phyloP scores from a whole-genome alignment of 1,140 invertebrate species.

The Plodia interpunctella region DNA sequence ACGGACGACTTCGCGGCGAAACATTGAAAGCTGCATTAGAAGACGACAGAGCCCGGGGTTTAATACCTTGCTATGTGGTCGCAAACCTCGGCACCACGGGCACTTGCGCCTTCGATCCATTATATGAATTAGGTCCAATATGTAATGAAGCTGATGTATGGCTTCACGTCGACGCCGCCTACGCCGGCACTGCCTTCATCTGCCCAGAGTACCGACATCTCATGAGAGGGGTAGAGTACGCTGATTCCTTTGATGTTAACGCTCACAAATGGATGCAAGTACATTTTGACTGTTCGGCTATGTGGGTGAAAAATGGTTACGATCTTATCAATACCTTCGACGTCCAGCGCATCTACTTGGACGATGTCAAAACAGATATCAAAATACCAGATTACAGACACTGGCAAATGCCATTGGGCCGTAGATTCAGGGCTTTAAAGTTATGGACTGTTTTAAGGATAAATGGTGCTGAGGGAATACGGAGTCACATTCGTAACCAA shows the following conservation, averaged over 20 bases:
- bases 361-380: slow-evolving; percentile 81
- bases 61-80: slow-evolving; percentile 89
- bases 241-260: slow-evolving; percentile 94
- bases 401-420: slow-evolving; percentile 95
- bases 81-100: slow-evolving; percentile 95
- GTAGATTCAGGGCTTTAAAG: slow-evolving; percentile 94
- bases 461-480: slow-evolving; percentile 89
- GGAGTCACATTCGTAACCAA: slow-evolving; percentile 86
- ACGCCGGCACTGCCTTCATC: slow-evolving; percentile 91
- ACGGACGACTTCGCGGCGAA: slow-evolving; percentile 85
- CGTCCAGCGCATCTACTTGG: slow-evolving; percentile 94
- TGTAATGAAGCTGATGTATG: slow-evolving; percentile 87
- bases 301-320: slow-evolving; percentile 91
- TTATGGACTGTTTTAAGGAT: slow-evolving; percentile 95
- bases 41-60: slow-evolving; percentile 83
- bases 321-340: slow-evolving; percentile 91
- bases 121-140: slow-evolving; percentile 88
- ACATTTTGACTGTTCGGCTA: slow-evolving; percentile 94
- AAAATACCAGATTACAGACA: slow-evolving; percentile 93
- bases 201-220: slow-evolving; percentile 92
- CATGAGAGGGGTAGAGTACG: slow-evolving; percentile 88
- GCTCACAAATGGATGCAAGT: slow-evolving; percentile 95
- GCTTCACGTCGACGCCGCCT: slow-evolving; percentile 94
- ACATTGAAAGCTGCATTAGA: slow-evolving; percentile 85
- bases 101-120: slow-evolving; percentile 94